Conservation (phyloP, 2,113 vertebrate genomes). For the Apodemus sylvaticus region DNA sequence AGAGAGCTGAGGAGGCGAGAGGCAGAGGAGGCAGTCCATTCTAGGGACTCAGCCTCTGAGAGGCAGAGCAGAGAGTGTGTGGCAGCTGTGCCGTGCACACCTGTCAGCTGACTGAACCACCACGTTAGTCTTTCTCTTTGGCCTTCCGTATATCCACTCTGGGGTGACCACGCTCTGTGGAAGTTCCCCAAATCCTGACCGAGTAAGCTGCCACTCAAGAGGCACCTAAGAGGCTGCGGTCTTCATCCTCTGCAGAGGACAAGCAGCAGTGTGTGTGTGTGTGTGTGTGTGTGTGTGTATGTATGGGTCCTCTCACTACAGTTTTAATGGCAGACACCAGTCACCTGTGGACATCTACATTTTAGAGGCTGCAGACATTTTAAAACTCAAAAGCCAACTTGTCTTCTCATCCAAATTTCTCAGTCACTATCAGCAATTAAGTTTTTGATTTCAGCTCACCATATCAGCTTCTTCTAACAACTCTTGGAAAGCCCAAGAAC, state of each 20-base stretch:
- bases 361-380: slow-evolving; percentile 26
- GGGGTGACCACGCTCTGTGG: background rate
- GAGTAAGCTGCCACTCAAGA: background rate
- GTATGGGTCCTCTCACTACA: background rate
- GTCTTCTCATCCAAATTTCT: slow-evolving; percentile 37
- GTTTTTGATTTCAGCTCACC: slow-evolving; percentile 28
- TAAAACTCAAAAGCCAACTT: slow-evolving; percentile 6
- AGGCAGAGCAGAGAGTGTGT: background rate
- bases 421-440: slow-evolving; percentile 13
- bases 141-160: slow-evolving; percentile 30
- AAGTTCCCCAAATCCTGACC: slow-evolving; percentile 22
- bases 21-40: background rate
- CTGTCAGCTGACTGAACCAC: background rate
- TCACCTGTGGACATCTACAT: background rate
- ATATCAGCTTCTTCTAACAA: slow-evolving; percentile 23
- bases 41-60: slow-evolving; percentile 35
- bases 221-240: background rate
- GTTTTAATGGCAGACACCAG: background rate
- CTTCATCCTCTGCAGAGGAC: background rate
- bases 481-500: slow-evolving; percentile 52
- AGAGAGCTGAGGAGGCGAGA: background rate
- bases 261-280: background rate
- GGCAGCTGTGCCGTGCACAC: background rate
- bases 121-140: slow-evolving; percentile 41
- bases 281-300: no score